Conservation (phyloP, 2,888 invertebrate species). For the Coenonympha arcania region DNA sequence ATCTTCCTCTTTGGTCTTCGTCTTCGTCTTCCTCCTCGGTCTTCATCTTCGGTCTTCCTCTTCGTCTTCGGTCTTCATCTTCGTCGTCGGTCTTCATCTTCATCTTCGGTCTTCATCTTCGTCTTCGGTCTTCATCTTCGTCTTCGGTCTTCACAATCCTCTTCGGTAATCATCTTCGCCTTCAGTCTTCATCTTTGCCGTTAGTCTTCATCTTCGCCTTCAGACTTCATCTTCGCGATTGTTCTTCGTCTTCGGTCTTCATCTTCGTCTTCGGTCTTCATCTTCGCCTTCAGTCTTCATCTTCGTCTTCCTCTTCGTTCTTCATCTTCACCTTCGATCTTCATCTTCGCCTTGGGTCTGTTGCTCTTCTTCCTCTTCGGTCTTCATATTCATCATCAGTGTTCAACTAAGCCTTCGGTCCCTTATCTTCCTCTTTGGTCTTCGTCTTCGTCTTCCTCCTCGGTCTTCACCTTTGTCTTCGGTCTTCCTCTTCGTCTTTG, state of each 20-base stretch:
- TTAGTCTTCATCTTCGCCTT: neutral
- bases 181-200: neutral
- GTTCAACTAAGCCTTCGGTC: neutral
- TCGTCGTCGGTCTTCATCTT: neutral
- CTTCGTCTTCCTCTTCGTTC: neutral
- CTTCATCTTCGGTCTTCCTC: neutral
- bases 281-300: neutral
- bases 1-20: neutral
- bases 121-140: neutral
- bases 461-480: neutral
- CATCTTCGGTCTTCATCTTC: neutral
- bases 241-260: neutral
- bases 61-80: neutral
- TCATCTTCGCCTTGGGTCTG: conserved; percentile 1
- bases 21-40: neutral
- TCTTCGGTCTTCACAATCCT: neutral
- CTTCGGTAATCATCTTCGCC: neutral
- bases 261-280: neutral
- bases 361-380: neutral
- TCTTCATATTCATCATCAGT: neutral
- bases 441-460: neutral
- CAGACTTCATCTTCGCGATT: neutral
- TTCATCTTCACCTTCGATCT: neutral
- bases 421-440: too few relatives aligned
- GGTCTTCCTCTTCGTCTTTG: neutral